phyloP scores from a whole-genome alignment of 2,888 invertebrate species.

The Smittia sp. region DNA sequence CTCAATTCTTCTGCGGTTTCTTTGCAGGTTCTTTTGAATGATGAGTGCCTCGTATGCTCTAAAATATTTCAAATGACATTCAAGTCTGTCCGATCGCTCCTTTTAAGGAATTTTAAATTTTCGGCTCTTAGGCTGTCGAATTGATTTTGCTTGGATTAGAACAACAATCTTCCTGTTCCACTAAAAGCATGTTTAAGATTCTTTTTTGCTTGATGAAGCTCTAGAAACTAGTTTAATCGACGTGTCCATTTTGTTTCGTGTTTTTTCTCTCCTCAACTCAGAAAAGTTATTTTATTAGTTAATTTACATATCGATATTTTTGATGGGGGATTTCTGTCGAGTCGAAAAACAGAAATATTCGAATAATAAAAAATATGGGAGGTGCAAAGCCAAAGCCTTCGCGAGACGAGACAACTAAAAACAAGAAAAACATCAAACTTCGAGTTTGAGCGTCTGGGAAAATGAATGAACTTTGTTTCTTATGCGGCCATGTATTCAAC shows the following conservation, averaged over 20 bases:
- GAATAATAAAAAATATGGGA: constrained; percentile 33
- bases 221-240: background rate
- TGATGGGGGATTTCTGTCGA: constrained; percentile 35
- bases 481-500: background rate
- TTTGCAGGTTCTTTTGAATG: no score
- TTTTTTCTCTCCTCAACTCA: background rate
- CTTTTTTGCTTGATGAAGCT: background rate
- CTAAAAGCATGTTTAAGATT: background rate
- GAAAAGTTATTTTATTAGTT: constrained; percentile 11
- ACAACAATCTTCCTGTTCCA: background rate
- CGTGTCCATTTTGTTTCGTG: background rate
- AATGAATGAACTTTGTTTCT: background rate
- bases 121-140: no score
- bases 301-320: constrained; percentile 40
- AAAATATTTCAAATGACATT: constrained; percentile 18
- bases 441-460: background rate
- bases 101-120: background rate
- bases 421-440: background rate
- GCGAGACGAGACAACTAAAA: no score
- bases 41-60: background rate
- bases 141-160: no score
- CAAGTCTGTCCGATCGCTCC: background rate
- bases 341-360: constrained; percentile 9
- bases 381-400: constrained; percentile 29
- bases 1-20: no score